These are phyloP conservation scores for Platycheirus rosarum DNA, from an alignment of 2,888 invertebrate species.

Conservation along the genomic window DNA sequence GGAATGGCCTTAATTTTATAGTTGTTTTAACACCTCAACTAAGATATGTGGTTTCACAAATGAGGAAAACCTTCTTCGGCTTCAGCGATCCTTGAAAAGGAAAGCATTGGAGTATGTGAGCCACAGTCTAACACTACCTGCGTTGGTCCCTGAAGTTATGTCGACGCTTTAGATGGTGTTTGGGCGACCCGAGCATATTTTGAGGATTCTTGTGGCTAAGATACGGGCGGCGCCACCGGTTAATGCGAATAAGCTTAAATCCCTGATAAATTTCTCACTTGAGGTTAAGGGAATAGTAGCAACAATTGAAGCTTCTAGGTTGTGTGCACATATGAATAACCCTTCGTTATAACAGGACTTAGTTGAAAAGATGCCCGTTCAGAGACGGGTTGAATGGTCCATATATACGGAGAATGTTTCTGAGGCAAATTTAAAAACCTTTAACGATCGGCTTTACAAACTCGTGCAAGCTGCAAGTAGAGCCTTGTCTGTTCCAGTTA, in stretches of 20 bases:
- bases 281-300: too few relatives aligned
- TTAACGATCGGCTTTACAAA: conserved; percentile 19
- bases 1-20: conserved; percentile 18
- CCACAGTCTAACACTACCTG: conserved; percentile 46
- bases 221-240: conserved; percentile 34
- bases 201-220: conserved; percentile 42
- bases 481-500: neutral
- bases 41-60: conserved; percentile 47
- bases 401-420: neutral
- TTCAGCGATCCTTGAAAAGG: conserved; percentile 47
- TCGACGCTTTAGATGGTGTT: conserved; percentile 59
- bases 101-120: conserved; percentile 57
- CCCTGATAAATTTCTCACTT: too few relatives aligned
- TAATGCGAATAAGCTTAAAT: too few relatives aligned
- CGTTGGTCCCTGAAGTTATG: conserved; percentile 57
- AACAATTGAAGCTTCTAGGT: conserved; percentile 16
- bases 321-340: conserved; percentile 14
- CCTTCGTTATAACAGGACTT: neutral
- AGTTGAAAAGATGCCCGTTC: conserved; percentile 10
- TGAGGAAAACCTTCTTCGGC: conserved; percentile 51
- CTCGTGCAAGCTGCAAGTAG: conserved; percentile 3
- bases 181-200: conserved; percentile 54
- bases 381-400: conserved; percentile 16
- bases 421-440: conserved; percentile 8
- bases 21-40: conserved; percentile 34